Conservation (phyloP, 1,140 invertebrate species). For the Drosophila sucinea region DNA sequence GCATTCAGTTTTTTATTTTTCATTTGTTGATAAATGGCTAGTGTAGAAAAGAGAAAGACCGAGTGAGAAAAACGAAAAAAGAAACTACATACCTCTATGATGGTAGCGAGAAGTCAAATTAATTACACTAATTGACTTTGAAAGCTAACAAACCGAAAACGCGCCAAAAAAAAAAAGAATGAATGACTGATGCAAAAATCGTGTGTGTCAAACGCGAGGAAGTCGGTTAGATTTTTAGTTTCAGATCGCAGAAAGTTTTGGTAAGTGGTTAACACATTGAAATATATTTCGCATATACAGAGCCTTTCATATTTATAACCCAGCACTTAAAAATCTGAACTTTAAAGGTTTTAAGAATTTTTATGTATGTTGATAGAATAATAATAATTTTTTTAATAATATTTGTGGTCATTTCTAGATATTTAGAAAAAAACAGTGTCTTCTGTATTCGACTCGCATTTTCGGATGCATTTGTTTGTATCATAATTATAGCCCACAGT, state of each 20-base stretch:
- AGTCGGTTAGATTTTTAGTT: not conserved
- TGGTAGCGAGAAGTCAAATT: conserved; percentile 50
- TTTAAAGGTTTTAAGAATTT: too few species aligned
- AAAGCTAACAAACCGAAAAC: conserved; percentile 53
- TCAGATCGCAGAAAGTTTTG: not conserved
- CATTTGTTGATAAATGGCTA: conserved; percentile 28
- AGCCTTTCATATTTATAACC: too few species aligned
- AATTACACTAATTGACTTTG: conserved; percentile 63
- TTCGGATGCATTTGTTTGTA: too few species aligned
- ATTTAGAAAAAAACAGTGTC: too few species aligned
- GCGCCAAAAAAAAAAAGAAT: not conserved
- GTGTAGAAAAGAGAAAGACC: not conserved
- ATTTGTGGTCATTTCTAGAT: too few species aligned
- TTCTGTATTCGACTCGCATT: too few species aligned
- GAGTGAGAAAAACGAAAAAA: not conserved
- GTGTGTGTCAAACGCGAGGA: not conserved
- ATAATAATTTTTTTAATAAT: too few species aligned
- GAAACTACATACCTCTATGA: not conserved
- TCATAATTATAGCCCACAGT: too few species aligned
- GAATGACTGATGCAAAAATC: conserved; percentile 1
- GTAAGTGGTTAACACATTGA: not conserved
- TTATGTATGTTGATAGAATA: too few species aligned
- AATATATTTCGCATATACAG: not conserved
- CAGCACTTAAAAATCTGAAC: too few species aligned
- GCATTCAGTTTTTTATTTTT: conserved; percentile 19